Evolutionary conservation across 2,888 invertebrate genomes (phyloP).

Genomic region (Penaeus monodon): DNA sequence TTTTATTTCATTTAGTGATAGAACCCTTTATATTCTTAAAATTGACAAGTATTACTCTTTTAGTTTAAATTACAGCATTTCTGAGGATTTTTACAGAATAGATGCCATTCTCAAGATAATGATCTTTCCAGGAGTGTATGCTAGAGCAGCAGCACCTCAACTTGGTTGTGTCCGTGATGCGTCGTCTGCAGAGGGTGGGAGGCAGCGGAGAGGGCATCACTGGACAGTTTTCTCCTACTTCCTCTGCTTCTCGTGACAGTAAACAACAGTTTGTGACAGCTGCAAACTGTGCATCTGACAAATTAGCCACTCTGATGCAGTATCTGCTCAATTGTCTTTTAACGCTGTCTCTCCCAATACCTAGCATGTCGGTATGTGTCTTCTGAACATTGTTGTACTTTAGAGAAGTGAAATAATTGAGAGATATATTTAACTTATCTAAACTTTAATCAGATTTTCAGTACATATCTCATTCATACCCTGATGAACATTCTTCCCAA

Average conservation of each 20-base stretch:
- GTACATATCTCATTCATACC: neutral
- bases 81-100: no score
- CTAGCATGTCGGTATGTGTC: conserved; percentile 49
- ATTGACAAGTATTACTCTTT: no score
- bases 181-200: conserved; percentile 74
- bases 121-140: conserved; percentile 79
- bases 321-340: conserved; percentile 61
- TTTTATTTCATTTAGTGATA: no score
- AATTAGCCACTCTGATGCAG: conserved; percentile 59
- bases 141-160: conserved; percentile 91
- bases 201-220: conserved; percentile 17
- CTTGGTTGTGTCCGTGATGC: conserved; percentile 82
- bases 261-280: conserved; percentile 29
- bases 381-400: neutral
- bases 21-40: no score
- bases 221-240: conserved; percentile 1
- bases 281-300: conserved; percentile 43
- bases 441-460: no score
- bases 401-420: no score
- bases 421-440: no score
- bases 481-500: neutral
- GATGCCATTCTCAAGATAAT: no score
- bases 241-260: conserved; percentile 3
- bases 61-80: no score
- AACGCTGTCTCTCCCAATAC: conserved; percentile 56